A percentile compares a stretch with the other conserved stretches of the same genome.
Evolutionary conservation across 64 coral and sea anemone genomes (phyloP).

Genomic region (Astreopora myriophthalma): DNA sequence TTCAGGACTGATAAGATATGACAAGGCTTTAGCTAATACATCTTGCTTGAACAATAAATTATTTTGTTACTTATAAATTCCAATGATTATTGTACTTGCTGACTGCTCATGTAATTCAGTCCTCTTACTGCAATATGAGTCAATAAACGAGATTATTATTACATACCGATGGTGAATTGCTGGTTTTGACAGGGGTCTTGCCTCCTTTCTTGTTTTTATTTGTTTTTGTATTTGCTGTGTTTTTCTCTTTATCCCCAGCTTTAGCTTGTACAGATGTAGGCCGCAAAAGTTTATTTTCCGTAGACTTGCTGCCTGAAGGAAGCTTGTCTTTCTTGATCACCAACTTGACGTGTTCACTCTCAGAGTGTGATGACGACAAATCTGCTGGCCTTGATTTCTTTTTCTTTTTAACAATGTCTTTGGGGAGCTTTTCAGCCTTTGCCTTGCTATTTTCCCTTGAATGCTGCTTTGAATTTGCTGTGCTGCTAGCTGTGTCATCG

Average conservation of each 20-base stretch:
- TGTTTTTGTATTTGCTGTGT: neutral
- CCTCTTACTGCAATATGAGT: too few species aligned
- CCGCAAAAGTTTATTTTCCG: neutral
- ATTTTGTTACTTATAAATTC: too few species aligned
- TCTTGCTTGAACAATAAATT: too few species aligned
- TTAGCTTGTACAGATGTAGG: slow-evolving; percentile 9
- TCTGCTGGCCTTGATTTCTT: neutral
- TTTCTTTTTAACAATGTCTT: slow-evolving; percentile 35
- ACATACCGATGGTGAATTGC: slow-evolving; percentile 16
- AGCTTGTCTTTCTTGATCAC: slow-evolving; percentile 71
- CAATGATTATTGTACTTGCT: too few species aligned
- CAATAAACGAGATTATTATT: neutral
- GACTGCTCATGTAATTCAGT: too few species aligned
- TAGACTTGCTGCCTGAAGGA: neutral
- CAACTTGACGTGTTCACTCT: slow-evolving; percentile 62
- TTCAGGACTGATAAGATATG: too few species aligned
- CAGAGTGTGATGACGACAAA: neutral
- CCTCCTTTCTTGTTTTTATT: slow-evolving; percentile 18
- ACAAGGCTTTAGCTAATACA: too few species aligned
- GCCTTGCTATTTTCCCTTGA: neutral
- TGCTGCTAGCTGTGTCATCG: neutral
- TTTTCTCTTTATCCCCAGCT: neutral
- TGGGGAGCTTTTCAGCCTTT: neutral
- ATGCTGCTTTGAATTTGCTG: neutral
- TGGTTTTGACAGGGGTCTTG: neutral